Conservation (phyloP, 1,140 invertebrate genomes). For the Drosophila eugracilis region DNA sequence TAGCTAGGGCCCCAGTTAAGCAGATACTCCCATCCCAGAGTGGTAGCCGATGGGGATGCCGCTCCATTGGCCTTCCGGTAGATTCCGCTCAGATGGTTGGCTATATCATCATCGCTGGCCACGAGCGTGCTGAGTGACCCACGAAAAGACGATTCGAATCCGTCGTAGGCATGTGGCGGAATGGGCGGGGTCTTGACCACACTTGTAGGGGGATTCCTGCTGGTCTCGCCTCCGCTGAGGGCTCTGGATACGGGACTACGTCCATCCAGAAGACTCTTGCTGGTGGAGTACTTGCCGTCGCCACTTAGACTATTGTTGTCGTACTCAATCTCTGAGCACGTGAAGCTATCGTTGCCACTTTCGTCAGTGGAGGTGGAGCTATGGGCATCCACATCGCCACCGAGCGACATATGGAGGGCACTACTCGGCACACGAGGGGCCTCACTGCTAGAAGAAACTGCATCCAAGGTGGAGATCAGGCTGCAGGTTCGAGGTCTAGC, state of each 20-base stretch:
- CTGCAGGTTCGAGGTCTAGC: conserved; percentile 93
- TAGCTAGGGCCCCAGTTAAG: conserved; percentile 98
- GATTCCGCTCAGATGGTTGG: conserved; percentile 89
- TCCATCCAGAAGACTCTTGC: conserved; percentile 87
- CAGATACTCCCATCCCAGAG: conserved; percentile 96
- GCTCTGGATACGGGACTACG: conserved; percentile 87
- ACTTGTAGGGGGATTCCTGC: conserved; percentile 71
- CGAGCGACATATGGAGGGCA: conserved; percentile 87
- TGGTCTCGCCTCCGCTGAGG: conserved; percentile 86
- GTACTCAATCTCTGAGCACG: conserved; percentile 98
- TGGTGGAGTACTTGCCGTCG: conserved; percentile 91
- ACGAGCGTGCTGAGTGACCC: conserved; percentile 96
- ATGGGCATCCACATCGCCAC: conserved; percentile 89
- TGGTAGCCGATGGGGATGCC: conserved; percentile 88
- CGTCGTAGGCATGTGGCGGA: conserved; percentile 92
- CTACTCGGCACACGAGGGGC: conserved; percentile 89
- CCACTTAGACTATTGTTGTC: conserved; percentile 94
- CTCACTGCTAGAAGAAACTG: conserved; percentile 96
- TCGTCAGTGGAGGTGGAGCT: conserved; percentile 96
- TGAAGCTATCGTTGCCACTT: conserved; percentile 98
- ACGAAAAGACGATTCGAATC: conserved; percentile 96
- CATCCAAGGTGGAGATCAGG: conserved; percentile 95
- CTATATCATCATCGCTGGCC: conserved; percentile 95
- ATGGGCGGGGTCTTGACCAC: conserved; percentile 87
- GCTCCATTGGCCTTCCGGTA: conserved; percentile 92